phyloP scores from a whole-genome alignment of 2,797 vertebrate species.

The Antrozous pallidus region DNA sequence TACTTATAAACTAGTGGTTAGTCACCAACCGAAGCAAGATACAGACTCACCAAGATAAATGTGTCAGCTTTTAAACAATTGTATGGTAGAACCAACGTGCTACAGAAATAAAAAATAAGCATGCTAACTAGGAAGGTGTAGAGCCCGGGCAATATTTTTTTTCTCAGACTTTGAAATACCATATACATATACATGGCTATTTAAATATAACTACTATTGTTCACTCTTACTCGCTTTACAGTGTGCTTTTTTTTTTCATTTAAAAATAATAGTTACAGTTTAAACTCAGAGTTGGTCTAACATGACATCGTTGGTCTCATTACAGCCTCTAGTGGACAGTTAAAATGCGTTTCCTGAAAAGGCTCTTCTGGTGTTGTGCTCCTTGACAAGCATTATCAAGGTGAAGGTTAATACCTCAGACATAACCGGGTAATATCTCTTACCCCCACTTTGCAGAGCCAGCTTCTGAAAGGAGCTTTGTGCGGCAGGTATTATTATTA shows the following conservation, averaged over 20 bases:
- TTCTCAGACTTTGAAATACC: conserved; percentile 48
- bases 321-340: conserved; percentile 87
- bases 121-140: conserved; percentile 17
- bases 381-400: conserved; percentile 51
- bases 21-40: conserved; percentile 68
- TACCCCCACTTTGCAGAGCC: background rate
- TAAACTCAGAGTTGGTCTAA: conserved; percentile 63
- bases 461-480: conserved; percentile 45
- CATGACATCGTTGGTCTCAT: conserved; percentile 84
- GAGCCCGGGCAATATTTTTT: conserved; percentile 4
- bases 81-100: background rate
- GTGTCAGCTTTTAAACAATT: conserved; percentile 56
- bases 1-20: conserved; percentile 64
- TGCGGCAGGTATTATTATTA: conserved; percentile 66
- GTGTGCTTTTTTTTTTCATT: conserved; percentile 43
- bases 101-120: conserved; percentile 63
- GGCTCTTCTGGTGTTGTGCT: conserved; percentile 56
- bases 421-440: background rate
- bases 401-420: conserved; percentile 53
- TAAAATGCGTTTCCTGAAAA: conserved; percentile 76
- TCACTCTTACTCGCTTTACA: conserved; percentile 36
- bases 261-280: conserved; percentile 68
- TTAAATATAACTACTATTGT: conserved; percentile 66
- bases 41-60: conserved; percentile 60
- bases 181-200: background rate